phyloP scores from a whole-genome alignment of 1,140 invertebrate species.

The Lamellibrachia luymesi region DNA sequence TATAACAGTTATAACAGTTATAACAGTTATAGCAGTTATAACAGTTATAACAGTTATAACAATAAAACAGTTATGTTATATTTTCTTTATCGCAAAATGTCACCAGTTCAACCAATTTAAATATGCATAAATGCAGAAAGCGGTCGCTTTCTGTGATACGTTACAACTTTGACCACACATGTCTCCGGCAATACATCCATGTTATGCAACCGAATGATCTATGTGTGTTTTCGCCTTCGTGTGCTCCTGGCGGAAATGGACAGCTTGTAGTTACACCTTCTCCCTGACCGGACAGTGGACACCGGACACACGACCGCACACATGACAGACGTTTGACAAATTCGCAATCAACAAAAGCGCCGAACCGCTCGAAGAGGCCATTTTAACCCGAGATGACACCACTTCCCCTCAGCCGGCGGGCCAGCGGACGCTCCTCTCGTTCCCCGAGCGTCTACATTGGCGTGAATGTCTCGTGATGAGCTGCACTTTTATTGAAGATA shows the following conservation, averaged over 20 bases:
- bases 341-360: not conserved
- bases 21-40: too few species aligned
- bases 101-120: not conserved
- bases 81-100: not conserved
- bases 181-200: not conserved
- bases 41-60: not conserved
- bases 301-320: not conserved
- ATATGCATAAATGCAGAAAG: not conserved
- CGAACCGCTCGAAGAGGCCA: not conserved
- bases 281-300: not conserved
- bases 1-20: too few species aligned
- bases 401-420: not conserved
- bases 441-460: not conserved
- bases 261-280: not conserved
- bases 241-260: not conserved
- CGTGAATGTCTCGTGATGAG: not conserved
- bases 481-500: not conserved
- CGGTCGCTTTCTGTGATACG: not conserved
- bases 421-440: not conserved
- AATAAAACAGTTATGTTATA: not conserved
- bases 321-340: not conserved
- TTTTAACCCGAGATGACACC: not conserved
- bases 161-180: not conserved
- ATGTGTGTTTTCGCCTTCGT: not conserved
- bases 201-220: not conserved